Evolutionary conservation across 2,113 vertebrate genomes (phyloP).

Genomic region (Corythaixoides concolor): DNA sequence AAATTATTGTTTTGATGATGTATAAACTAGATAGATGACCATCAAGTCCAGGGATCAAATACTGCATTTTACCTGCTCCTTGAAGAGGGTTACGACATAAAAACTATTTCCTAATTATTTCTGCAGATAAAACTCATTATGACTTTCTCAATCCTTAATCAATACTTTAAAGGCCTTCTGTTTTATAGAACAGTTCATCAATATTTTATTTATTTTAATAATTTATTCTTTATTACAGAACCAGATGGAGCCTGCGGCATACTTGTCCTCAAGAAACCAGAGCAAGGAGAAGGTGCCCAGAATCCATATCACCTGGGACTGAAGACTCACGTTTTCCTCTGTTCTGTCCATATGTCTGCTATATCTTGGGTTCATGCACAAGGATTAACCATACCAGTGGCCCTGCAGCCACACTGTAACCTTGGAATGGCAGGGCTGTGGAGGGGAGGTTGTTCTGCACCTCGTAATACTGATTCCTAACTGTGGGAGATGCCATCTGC

Average conservation of each 20-base stretch:
- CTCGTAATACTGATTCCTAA: neutral
- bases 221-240: constrained; percentile 74
- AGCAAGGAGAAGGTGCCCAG: constrained; percentile 38
- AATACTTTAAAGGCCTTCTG: constrained; percentile 73
- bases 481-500: neutral
- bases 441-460: neutral
- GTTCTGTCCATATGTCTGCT: neutral
- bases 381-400: neutral
- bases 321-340: neutral
- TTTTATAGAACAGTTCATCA: constrained; percentile 75
- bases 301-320: constrained; percentile 22
- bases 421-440: neutral
- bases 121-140: constrained; percentile 68
- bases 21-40: neutral
- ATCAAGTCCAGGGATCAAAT: neutral
- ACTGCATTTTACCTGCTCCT: neutral
- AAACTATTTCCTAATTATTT: constrained; percentile 52
- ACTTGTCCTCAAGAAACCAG: constrained; percentile 63
- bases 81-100: neutral
- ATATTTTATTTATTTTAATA: constrained; percentile 79
- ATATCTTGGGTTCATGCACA: neutral
- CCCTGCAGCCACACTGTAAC: neutral
- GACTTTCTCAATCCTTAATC: constrained; percentile 73
- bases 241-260: constrained; percentile 62
- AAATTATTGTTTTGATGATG: neutral